Evolutionary conservation across 2,797 vertebrate species (phyloP).

Genomic region (Notoglanidium macrostoma): DNA sequence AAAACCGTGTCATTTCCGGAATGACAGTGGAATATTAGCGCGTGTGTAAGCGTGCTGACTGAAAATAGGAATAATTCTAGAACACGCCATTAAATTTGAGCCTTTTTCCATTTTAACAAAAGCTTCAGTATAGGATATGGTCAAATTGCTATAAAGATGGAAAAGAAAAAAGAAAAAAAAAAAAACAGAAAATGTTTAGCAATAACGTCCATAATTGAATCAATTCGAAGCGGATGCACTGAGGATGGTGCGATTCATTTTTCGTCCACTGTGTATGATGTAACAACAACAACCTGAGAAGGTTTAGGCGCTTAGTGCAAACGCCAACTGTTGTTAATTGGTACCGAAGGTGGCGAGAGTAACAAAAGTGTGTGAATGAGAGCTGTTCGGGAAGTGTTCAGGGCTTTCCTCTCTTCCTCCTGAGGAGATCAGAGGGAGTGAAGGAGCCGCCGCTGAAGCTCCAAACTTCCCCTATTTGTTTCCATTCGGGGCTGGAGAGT

Average conservation of each 20-base stretch:
- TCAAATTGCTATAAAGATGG: too few species aligned
- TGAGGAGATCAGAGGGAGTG: slow-evolving; percentile 27
- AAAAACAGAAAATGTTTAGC: too few species aligned
- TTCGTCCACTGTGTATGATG: background rate
- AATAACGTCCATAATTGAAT: background rate
- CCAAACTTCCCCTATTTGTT: slow-evolving; percentile 50
- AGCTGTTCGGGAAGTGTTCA: slow-evolving; percentile 40
- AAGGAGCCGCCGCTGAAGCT: slow-evolving; percentile 25
- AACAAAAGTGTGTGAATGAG: slow-evolving; percentile 35
- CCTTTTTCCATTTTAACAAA: background rate
- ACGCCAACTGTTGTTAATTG: background rate
- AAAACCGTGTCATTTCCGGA: too few species aligned
- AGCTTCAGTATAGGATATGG: background rate
- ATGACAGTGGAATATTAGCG: too few species aligned
- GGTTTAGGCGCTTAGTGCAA: background rate
- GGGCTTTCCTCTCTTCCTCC: slow-evolving; percentile 53
- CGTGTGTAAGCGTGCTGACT: too few species aligned
- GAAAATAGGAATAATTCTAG: background rate
- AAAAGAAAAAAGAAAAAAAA: too few species aligned
- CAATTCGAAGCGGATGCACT: background rate
- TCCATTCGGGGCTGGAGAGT: background rate
- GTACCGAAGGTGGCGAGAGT: background rate
- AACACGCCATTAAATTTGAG: too few species aligned
- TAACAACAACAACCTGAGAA: background rate
- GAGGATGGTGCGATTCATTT: background rate